Base-by-base conservation (phyloP, 2,113 vertebrate genomes). In the Eulemur macaco region DNA sequence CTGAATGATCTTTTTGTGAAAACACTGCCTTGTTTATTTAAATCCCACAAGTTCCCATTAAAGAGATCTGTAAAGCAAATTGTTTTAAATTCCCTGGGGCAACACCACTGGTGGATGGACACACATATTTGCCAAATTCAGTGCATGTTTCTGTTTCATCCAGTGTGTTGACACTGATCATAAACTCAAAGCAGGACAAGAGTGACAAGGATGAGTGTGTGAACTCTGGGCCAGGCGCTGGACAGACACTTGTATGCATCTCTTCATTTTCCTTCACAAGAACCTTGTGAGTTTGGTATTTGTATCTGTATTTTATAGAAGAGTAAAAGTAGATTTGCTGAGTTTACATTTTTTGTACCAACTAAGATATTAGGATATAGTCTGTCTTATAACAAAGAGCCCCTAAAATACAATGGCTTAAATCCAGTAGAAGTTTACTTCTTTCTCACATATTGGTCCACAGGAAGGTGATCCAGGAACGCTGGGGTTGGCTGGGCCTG, bases 121-220 rank as follows among this genome's bases (percentile, higher is more conserved):
- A 39, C 21, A 15, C 39, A 68, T 25, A 50, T 34, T 66, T 86
- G 86, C 74, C 18, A 78, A 91, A 69, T 83, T 90, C 63, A 10
- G 73, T 31, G 45, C 47, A 58, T 89, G n/a, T 60, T 93, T 92
- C 94, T 74, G 0, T 91, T 83, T 68, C 80, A 45, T 56, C 27
- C 86, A 37, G 60, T 15, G 68, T 93, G 83, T 89, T 60, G 87
- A 87, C 83, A 76, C 39, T 34, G 64, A 69, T 89, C 58, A 4
- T 95, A 95, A 97, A 95, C 90, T 91, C 96, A 93, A 91, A 81
- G 60, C 60, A 76, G 47, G 88, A 82, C 82, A 45, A 77, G 31
- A 10, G 76, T 86, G 74, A 97, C 95, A 87, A 84, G 56, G 97
- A 96, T 17, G 50, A 93, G 96, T 84, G 83, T 97, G 96, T 89